phyloP scores from a whole-genome alignment of 1,140 invertebrate species.

The Thalassaphorura encarpata region DNA sequence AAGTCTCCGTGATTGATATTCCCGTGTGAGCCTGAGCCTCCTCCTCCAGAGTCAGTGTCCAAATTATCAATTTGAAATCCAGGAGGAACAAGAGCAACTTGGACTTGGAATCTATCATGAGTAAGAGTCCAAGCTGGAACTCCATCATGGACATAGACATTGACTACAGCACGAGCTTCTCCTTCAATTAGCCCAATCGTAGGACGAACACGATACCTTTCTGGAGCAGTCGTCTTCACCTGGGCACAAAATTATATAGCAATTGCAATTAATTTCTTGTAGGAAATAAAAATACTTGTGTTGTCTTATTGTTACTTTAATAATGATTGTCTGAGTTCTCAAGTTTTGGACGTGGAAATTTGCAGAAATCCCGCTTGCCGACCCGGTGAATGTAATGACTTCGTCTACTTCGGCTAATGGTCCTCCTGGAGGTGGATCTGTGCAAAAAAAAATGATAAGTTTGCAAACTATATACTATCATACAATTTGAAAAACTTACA shows the following conservation, averaged over 20 bases:
- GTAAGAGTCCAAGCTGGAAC: slow-evolving; percentile 6
- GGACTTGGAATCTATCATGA: slow-evolving; percentile 29
- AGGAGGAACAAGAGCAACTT: slow-evolving; percentile 15
- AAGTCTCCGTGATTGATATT: too few species aligned
- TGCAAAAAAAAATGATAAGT: too few species aligned
- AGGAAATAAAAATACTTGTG: not conserved
- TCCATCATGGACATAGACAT: slow-evolving; percentile 34
- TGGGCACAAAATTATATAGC: slow-evolving; percentile 36
- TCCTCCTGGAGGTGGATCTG: too few species aligned
- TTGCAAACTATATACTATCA: too few species aligned
- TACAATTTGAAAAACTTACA: too few species aligned
- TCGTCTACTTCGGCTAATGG: not conserved
- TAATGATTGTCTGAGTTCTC: not conserved
- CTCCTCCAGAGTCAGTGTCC: not conserved
- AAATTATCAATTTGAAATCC: not conserved
- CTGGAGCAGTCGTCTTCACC: slow-evolving; percentile 70
- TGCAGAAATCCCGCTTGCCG: not conserved
- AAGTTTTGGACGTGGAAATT: not conserved
- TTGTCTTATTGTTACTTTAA: not conserved
- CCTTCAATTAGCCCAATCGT: slow-evolving; percentile 62
- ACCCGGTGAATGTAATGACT: not conserved
- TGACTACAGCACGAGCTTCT: slow-evolving; percentile 43
- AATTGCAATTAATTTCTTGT: not conserved
- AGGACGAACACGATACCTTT: slow-evolving; percentile 81
- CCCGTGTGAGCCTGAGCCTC: too few species aligned